phyloP scores from a whole-genome alignment of 2,888 invertebrate genomes.

The Hypena proboscidalis region DNA sequence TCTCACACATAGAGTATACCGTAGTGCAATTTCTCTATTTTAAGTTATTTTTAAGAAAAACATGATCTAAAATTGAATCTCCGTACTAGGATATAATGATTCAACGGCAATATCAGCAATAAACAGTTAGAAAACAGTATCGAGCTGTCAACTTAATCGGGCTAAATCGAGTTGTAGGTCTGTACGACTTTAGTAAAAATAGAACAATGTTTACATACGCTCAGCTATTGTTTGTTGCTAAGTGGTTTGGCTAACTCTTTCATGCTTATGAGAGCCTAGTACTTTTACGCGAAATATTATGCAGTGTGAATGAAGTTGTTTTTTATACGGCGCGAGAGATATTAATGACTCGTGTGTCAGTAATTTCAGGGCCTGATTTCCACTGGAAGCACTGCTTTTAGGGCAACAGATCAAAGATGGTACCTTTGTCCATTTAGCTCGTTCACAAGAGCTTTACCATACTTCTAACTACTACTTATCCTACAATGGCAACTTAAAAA shows the following conservation, averaged over 20 bases:
- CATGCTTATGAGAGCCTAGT: slow-evolving; percentile 24
- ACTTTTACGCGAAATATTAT: slow-evolving; percentile 15
- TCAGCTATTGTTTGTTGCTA: background rate
- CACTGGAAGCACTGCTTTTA: too few relatives aligned
- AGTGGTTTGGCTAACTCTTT: slow-evolving; percentile 10
- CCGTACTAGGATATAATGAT: slow-evolving; percentile 22
- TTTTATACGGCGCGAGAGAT: background rate
- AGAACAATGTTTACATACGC: slow-evolving; percentile 1
- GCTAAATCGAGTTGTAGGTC: background rate
- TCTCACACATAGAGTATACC: too few relatives aligned
- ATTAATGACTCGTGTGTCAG: too few relatives aligned
- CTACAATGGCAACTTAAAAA: slow-evolving; percentile 11
- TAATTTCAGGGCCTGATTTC: too few relatives aligned
- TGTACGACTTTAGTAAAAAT: slow-evolving; percentile 1
- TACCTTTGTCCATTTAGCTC: too few relatives aligned
- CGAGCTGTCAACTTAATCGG: slow-evolving; percentile 3
- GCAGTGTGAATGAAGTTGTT: slow-evolving; percentile 16
- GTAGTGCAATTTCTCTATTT: too few relatives aligned
- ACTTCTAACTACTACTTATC: background rate
- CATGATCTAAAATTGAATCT: slow-evolving; percentile 18
- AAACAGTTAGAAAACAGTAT: slow-evolving; percentile 21
- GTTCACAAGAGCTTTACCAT: too few relatives aligned
- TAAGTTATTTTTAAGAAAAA: too few relatives aligned
- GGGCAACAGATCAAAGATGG: too few relatives aligned
- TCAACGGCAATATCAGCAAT: slow-evolving; percentile 12